These are phyloP conservation scores for Threskiornis aethiopicus DNA, from an alignment of 2,797 vertebrate genomes.

Conservation along the genomic window DNA sequence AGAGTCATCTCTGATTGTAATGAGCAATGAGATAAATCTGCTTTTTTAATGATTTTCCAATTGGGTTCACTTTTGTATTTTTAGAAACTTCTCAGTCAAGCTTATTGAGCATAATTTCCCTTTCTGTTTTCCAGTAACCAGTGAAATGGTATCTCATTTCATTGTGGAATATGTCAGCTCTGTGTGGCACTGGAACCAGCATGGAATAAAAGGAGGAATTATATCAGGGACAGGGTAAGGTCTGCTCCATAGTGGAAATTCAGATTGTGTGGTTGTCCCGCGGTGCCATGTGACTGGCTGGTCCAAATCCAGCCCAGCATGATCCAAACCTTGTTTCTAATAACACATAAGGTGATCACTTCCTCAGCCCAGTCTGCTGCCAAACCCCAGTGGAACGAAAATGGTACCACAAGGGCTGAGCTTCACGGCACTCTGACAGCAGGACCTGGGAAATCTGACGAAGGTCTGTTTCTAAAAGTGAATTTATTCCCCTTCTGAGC, in stretches of 20 bases:
- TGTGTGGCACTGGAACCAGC: not conserved
- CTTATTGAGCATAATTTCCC: not conserved
- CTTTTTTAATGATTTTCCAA: not conserved
- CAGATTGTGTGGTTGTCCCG: not conserved
- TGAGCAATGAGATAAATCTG: not conserved
- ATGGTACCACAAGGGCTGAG: accelerated
- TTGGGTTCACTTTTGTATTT: not conserved
- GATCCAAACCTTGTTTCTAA: not conserved
- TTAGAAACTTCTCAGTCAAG: not conserved
- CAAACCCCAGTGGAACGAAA: not conserved
- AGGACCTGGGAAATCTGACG: not conserved
- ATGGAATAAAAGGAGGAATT: not conserved
- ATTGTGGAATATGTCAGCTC: not conserved
- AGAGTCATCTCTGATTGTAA: not conserved
- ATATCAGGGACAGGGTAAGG: not conserved
- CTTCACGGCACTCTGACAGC: not conserved
- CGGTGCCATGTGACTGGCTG: not conserved
- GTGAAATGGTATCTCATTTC: not conserved
- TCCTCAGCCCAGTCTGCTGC: not conserved
- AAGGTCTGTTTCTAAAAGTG: not conserved
- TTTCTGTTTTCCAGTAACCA: not conserved
- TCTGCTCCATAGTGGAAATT: not conserved
- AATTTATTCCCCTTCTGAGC: not conserved
- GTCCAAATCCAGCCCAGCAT: not conserved
- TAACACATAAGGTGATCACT: not conserved